Base-by-base conservation (phyloP, 1,140 invertebrate genomes). In the Ooceraea biroi region DNA sequence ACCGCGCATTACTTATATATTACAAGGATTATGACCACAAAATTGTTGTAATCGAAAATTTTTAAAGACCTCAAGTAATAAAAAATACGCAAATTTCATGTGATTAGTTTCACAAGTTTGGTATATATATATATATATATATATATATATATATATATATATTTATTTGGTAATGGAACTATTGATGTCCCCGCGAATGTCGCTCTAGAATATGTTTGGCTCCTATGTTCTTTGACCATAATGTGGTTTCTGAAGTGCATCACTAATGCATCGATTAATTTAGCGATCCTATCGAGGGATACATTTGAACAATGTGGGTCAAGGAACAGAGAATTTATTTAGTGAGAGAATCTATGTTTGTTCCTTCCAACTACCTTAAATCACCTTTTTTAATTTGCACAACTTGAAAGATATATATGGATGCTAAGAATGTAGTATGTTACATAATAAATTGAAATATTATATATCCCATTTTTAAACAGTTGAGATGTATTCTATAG, bases 201-300 rank as follows among this genome's bases (percentile, higher is more conserved):
- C 36, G 30, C 22, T 48, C 11, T 48, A 50, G 5, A 30, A 61
- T 48, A 44, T 1, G 0, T 57, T 60, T 46, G 22, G 0, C 0
- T 52, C 5, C 3, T 25, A 1, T 41, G 10, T 41, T 65, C n/a
- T 41, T 41, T 74, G 8, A 3, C 22, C 3, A 1, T 1, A 52
- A 19, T 4, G 8, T 48, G 10, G 4, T 52, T 66, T 44, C 8
- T 52, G 12, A 52, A 17, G 19, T 41, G 10, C 48, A 77, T 77
- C 5, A 77, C 19, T 61, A 61, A 82, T 82, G 14, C 14, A 60
- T 82, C 44, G 44, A 82, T 61, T 72, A 82, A 82, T 73, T 82
- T 73, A 60, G 12, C 22, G n/a, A 44, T 14, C n/a, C 8, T 25
- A 78, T 41, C 44, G 17, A 82, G 25, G 25, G 10, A 57, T 36